phyloP scores from a whole-genome alignment of 2,113 vertebrate species.

The Notothenia rossii region DNA sequence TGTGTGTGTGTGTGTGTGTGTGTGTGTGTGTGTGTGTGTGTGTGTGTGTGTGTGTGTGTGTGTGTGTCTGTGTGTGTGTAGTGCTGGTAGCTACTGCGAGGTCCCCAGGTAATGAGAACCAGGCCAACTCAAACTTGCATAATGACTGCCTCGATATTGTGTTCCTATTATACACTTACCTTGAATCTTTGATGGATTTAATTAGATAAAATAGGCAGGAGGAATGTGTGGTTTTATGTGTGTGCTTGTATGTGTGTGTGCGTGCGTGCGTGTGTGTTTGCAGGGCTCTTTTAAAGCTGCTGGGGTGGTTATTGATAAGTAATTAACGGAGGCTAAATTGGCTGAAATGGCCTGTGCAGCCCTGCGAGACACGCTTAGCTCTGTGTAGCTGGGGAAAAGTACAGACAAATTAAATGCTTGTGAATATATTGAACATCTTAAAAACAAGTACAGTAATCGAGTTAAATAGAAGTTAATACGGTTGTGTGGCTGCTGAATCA shows the following conservation, averaged over 20 bases:
- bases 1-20: neutral
- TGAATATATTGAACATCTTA: conserved; percentile 9
- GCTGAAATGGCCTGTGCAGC: conserved; percentile 43
- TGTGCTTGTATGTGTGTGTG: neutral
- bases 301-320: conserved; percentile 60
- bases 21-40: neutral
- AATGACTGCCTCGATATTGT: conserved; percentile 70
- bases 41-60: conserved; percentile 6
- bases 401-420: conserved; percentile 33
- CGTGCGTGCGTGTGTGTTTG: conserved; percentile 1
- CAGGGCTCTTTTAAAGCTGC: conserved; percentile 34
- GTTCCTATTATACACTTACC: conserved; percentile 68
- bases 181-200: conserved; percentile 75
- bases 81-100: conserved; percentile 40
- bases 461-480: neutral
- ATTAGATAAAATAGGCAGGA: conserved; percentile 55
- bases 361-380: conserved; percentile 3
- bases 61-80: conserved; percentile 5
- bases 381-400: neutral
- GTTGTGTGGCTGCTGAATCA: neutral
- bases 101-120: conserved; percentile 73
- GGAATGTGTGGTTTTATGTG: conserved; percentile 9
- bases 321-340: conserved; percentile 55
- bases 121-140: conserved; percentile 55
- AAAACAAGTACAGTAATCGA: conserved; percentile 12